Evolutionary conservation across 2,888 invertebrate species (phyloP), one percentile per base, ranked within the genome.

Genomic region (Leptarthrus brevirostris): DNA sequence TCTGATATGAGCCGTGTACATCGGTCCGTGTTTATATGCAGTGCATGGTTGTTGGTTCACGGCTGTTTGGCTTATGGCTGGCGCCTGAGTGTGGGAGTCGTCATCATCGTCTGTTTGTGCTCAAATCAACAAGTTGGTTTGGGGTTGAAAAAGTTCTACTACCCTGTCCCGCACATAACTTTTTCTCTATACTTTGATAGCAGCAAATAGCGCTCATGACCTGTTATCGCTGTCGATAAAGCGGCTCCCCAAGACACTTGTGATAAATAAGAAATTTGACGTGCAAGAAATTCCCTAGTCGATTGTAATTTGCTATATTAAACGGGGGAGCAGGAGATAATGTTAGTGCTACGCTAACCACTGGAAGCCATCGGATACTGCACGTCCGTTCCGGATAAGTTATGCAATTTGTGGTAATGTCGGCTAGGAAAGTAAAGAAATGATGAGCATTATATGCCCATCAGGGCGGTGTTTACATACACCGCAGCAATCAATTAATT

Each of bases 101-200:
- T 16, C 34, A 8, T 34, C 18, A 18, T 52, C 20, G 24, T 52
- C 36, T 64, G 44, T 64, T 44, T 44, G 34, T 69, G 52, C 10
- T 52, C 52, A 30, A 69, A 52, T 69, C 69, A 69, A 69, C 69
- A 69, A 69, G 69, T 69, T 69, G 52, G 36, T 30, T 16, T 24
- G 5, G 52, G 14, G 24, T 12, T 8, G 3, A 47, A 12, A 18
- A 8, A 44, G 18, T 61, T 36, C 22, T 12, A 18, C 18, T 34
- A 3, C 58, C 36, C 36, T 1, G 36, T 36, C 58, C 58, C 20
- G 40, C 18, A 47, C 36, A 47, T 44, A 66, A 66, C 1, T 47
- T 66, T 66, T 66, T 47, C 64, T 66, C 34, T 10, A 18, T 2
- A 14, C 61, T 54, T 26, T 22, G 40, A 36, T 1, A 20, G 18